Percentiles rank a stretch among this genome's conserved stretches.
phyloP scores from a whole-genome alignment of 2,797 vertebrate species.

The Clangula hyemalis region DNA sequence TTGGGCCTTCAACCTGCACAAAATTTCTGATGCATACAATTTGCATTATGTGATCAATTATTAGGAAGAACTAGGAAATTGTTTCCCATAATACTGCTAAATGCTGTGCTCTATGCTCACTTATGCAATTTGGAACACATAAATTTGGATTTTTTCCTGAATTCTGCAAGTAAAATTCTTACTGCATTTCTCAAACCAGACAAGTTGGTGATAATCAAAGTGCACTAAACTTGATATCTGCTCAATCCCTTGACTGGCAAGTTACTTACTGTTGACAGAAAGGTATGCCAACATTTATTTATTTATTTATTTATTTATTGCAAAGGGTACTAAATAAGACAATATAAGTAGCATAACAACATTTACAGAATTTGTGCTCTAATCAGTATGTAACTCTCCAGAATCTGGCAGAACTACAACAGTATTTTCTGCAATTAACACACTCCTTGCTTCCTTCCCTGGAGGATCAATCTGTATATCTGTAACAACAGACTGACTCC shows the following conservation, averaged over 20 bases:
- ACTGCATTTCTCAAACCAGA: background rate
- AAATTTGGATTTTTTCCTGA: background rate
- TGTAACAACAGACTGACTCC: background rate
- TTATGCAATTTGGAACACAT: background rate
- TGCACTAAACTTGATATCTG: background rate
- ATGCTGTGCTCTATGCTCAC: background rate
- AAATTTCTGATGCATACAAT: background rate
- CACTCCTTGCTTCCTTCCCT: background rate
- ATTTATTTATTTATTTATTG: background rate
- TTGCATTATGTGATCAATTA: background rate
- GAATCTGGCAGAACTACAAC: background rate
- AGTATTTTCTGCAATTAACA: background rate
- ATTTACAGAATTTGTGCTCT: background rate
- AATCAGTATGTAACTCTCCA: background rate
- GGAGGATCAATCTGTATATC: background rate
- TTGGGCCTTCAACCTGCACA: background rate
- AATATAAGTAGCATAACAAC: background rate
- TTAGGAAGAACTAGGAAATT: background rate
- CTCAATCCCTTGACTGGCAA: background rate
- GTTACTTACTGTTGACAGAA: background rate
- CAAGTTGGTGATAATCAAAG: background rate
- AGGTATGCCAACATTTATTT: background rate
- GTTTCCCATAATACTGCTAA: background rate
- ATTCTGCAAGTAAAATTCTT: background rate
- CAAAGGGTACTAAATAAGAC: background rate